These are phyloP conservation scores for Megaptera novaeangliae DNA, from an alignment of 2,113 vertebrate genomes.

Conservation along the genomic window DNA sequence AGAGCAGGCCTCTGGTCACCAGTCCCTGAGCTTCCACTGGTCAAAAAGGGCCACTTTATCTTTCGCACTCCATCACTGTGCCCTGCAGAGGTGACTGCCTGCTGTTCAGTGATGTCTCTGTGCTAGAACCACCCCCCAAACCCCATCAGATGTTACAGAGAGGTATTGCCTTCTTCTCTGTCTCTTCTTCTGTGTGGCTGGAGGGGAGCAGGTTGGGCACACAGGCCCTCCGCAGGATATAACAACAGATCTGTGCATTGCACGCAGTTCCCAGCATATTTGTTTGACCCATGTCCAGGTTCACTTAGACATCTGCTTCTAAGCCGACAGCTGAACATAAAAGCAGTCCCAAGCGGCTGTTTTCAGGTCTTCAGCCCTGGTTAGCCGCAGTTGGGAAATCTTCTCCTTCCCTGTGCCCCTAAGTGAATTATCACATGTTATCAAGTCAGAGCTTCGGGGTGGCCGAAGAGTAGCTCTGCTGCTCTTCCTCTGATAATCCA, in stretches of 20 bases:
- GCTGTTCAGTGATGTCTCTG: background rate
- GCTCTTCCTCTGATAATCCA: background rate
- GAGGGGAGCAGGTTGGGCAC: conserved; percentile 32
- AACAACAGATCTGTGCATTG: background rate
- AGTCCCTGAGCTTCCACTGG: background rate
- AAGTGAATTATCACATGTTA: conserved; percentile 47
- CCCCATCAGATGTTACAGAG: background rate
- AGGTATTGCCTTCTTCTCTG: background rate
- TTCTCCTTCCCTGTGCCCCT: background rate
- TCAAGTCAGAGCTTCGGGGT: conserved; percentile 5
- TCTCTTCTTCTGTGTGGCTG: background rate
- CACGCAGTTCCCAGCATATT: background rate
- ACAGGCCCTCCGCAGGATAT: conserved; percentile 15
- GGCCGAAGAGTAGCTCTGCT: background rate
- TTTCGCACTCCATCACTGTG: background rate
- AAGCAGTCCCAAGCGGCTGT: conserved; percentile 54
- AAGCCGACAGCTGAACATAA: conserved; percentile 56
- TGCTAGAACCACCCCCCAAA: background rate
- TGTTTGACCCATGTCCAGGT: conserved; percentile 64
- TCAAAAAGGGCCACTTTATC: background rate
- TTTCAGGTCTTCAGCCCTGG: conserved; percentile 55
- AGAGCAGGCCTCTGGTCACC: background rate
- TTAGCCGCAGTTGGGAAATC: conserved; percentile 58
- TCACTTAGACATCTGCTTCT: conserved; percentile 53
- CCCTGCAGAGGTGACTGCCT: background rate